Evolutionary conservation across 2,888 invertebrate genomes (phyloP), one percentile per base, ranked within the genome.

Genomic region (Oasisia sp.): DNA sequence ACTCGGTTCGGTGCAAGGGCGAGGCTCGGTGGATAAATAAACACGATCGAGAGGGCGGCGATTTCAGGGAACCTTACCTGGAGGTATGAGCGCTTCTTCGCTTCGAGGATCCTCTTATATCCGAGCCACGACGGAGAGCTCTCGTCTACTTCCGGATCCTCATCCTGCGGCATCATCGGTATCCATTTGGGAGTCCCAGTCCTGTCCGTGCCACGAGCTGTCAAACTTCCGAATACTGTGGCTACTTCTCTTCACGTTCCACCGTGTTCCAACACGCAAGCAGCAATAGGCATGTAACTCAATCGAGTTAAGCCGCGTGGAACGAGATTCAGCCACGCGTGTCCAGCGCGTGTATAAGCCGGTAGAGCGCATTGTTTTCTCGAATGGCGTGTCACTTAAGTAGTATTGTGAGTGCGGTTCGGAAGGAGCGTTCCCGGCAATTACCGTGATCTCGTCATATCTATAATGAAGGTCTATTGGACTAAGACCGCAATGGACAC

Each of bases 301-400:
- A 74, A 74, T 74, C 27, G 74, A 74, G 74, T 74, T 74, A 74
- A 74, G 74, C 27, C 74, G 74, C 74, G 74, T 74, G 74, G 74
- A 74, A 74, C 74, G 74, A 74, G n/a, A 74, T 27, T 74, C 74
- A 74, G 74, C 74, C 74, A 74, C 74, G 74, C 74, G 74, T 74
- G n/a, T 27, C 74, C 74, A 19, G 19, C 74, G 19, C 74, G 14
- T 74, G 74, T 74, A 74, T 74, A 74, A 74, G 74, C 74, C n/a
- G 74, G 74, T 74, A 27, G 3, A n/a, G 74, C 74, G 19, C 27
- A 74, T 74, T 74, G 74, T 74, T 74, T 74, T 74, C 74, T 74
- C 74, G 74, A 74, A 74, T 74, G 74, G 74, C 74, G 74, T 74
- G 27, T 74, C 74, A 74, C 74, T 74, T 74, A 74, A 74, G 74